Evolutionary conservation across 1,140 invertebrate species (phyloP).

Genomic region (Pachypsylla venusta): DNA sequence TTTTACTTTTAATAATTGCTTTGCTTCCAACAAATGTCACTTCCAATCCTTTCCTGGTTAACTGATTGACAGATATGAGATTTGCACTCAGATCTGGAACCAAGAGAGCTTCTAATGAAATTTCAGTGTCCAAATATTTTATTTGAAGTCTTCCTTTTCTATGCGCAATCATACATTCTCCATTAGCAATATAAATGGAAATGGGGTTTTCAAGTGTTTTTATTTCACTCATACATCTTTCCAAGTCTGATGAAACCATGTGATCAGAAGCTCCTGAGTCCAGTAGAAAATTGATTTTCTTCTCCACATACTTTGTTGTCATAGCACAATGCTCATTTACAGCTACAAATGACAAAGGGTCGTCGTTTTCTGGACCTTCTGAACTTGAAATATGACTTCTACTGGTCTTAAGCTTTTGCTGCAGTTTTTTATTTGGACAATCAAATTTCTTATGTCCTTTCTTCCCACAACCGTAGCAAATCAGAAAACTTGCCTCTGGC

Average conservation of each 20-base stretch:
- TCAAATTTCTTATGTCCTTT: too few species aligned
- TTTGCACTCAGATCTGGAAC: conserved; percentile 4
- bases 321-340: too few species aligned
- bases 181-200: conserved; percentile 6
- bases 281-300: too few species aligned
- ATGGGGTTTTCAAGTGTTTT: conserved; percentile 1
- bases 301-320: too few species aligned
- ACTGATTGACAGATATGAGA: conserved; percentile 8
- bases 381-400: too few species aligned
- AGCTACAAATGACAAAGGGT: too few species aligned
- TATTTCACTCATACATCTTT: background rate
- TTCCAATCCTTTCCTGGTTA: background rate
- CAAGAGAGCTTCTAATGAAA: too few species aligned
- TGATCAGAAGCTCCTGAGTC: conserved; percentile 14
- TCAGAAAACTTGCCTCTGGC: too few species aligned
- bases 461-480: too few species aligned
- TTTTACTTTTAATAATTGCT: background rate
- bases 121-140: background rate
- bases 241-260: conserved; percentile 8
- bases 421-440: too few species aligned
- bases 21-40: conserved; percentile 2
- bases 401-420: too few species aligned
- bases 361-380: too few species aligned
- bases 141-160: background rate
- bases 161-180: background rate